phyloP scores from a whole-genome alignment of 1,140 invertebrate genomes.

The Danaus melanippus region DNA sequence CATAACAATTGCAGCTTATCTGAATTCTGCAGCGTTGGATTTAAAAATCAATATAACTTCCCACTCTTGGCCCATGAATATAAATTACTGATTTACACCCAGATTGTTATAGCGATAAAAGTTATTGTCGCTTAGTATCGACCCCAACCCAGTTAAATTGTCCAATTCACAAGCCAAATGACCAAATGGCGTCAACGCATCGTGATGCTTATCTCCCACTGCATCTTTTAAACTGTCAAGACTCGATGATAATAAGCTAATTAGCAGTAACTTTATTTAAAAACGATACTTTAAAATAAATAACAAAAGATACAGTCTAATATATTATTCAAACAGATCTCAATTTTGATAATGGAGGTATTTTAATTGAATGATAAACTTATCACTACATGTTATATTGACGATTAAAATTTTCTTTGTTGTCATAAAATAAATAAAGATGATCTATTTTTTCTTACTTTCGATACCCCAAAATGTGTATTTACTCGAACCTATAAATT shows the following conservation, averaged over 20 bases:
- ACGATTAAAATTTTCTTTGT: no score
- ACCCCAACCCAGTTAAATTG: conserved; percentile 53
- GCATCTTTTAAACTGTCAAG: conserved; percentile 50
- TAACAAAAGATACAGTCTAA: no score
- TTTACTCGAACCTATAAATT: conserved; percentile 9
- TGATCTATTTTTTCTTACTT: no score
- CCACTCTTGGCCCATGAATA: conserved; percentile 41
- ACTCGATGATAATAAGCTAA: conserved; percentile 38
- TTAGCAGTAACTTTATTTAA: background rate
- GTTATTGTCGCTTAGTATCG: conserved; percentile 54
- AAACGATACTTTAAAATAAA: no score
- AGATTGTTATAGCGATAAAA: conserved; percentile 45
- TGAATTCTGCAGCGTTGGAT: conserved; percentile 28
- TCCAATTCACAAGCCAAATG: conserved; percentile 48
- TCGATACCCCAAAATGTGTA: no score
- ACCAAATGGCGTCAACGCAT: conserved; percentile 66
- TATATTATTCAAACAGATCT: no score
- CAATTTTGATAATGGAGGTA: no score
- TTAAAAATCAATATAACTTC: conserved; percentile 41
- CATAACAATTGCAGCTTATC: conserved; percentile 22
- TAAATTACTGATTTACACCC: conserved; percentile 52
- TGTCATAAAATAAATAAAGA: no score
- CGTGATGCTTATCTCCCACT: conserved; percentile 54
- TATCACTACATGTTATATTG: no score
- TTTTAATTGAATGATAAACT: no score